Evolutionary conservation across 2,797 vertebrate genomes (phyloP).

Genomic region (Parauchenoglanis punctatus): DNA sequence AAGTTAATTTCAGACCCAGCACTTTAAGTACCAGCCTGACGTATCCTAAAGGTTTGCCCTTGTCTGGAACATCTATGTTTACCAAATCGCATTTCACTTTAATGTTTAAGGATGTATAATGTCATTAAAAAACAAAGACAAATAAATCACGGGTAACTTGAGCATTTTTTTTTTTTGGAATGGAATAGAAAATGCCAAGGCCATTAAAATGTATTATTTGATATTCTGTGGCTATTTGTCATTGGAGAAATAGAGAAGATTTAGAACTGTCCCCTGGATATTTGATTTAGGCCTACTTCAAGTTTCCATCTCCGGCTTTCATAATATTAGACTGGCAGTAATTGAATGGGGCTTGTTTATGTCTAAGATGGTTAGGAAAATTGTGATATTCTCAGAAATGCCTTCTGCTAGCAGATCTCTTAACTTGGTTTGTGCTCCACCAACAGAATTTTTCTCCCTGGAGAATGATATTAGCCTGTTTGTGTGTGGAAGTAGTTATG

Average conservation of each 20-base stretch:
- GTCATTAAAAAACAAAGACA: slow-evolving; percentile 22
- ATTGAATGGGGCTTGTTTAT: slow-evolving; percentile 54
- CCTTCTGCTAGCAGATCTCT: slow-evolving; percentile 50
- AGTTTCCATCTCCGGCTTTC: slow-evolving; percentile 51
- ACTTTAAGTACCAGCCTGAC: slow-evolving; percentile 5
- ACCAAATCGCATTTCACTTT: slow-evolving; percentile 16
- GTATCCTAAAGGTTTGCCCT: neutral
- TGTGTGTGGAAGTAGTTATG: slow-evolving; percentile 53
- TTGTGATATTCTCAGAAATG: slow-evolving; percentile 56
- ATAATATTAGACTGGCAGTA: slow-evolving; percentile 55
- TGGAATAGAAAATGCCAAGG: slow-evolving; percentile 45
- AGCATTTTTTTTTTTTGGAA: slow-evolving; percentile 19
- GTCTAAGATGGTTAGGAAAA: slow-evolving; percentile 56
- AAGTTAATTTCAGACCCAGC: slow-evolving; percentile 16
- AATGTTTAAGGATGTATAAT: slow-evolving; percentile 20
- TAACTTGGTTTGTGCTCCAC: slow-evolving; percentile 66
- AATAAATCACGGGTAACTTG: slow-evolving; percentile 43
- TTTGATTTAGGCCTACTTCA: slow-evolving; percentile 52
- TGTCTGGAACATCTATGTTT: slow-evolving; percentile 15
- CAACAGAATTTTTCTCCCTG: slow-evolving; percentile 60
- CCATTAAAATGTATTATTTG: slow-evolving; percentile 54
- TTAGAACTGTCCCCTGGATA: slow-evolving; percentile 55
- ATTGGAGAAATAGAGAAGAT: slow-evolving; percentile 50
- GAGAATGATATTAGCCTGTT: slow-evolving; percentile 67
- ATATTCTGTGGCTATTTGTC: slow-evolving; percentile 53